Evolutionary conservation across 2,797 vertebrate species (phyloP).

Genomic region (Tolypeutes matacus): DNA sequence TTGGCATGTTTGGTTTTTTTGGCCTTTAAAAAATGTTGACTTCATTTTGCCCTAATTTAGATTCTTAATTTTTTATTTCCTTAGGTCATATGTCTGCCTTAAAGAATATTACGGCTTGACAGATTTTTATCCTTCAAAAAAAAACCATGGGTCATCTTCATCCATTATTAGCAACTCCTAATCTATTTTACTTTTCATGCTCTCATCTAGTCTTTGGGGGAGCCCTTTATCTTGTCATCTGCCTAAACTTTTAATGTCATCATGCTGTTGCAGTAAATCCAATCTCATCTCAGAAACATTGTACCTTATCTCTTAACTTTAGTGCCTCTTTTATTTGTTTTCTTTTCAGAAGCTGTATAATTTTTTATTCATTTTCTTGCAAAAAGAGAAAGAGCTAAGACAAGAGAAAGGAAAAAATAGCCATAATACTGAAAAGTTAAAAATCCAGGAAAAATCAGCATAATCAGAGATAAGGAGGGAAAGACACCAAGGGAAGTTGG

Average conservation of each 20-base stretch:
- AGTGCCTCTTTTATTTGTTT: background rate
- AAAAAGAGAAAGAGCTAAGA: background rate
- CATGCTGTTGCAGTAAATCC: background rate
- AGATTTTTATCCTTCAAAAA: background rate
- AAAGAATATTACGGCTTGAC: background rate
- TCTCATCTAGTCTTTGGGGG: background rate
- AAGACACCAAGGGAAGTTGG: background rate
- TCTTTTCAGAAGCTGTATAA: slow-evolving; percentile 12
- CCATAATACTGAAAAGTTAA: background rate
- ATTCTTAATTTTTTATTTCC: background rate
- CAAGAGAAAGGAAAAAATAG: background rate
- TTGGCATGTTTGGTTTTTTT: background rate
- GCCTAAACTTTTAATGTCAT: background rate
- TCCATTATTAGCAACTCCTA: background rate
- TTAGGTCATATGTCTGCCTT: background rate
- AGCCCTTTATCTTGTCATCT: background rate
- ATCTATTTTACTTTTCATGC: background rate
- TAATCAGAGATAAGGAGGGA: background rate
- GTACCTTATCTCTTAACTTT: background rate
- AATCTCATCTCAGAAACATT: background rate
- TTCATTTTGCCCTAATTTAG: background rate
- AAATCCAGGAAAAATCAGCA: background rate
- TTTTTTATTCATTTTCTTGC: background rate
- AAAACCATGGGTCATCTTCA: background rate
- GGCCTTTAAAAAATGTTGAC: background rate